Conservation (phyloP, 1,140 invertebrate species). For the Euwallacea similis region DNA sequence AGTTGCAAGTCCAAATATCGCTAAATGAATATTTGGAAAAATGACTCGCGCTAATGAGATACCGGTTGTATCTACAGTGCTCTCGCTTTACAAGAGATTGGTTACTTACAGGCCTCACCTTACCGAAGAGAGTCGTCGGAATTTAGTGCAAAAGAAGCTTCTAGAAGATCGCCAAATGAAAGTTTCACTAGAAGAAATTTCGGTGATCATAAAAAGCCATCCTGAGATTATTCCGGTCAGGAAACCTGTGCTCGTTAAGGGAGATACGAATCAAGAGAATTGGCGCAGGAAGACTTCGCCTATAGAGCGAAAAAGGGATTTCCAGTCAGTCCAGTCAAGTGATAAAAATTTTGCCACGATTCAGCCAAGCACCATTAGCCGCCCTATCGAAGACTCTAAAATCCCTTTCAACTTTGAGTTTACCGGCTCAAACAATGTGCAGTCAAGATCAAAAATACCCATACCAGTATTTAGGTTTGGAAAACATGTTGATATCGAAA, state of each 20-base stretch:
- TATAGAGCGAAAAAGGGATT: conserved; percentile 8
- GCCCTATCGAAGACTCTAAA: neutral
- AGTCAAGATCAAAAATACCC: neutral
- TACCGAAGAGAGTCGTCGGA: neutral
- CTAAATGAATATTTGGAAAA: neutral
- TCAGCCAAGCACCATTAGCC: neutral
- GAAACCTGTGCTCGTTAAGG: conserved; percentile 6
- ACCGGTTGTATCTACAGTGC: neutral
- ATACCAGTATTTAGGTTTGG: neutral
- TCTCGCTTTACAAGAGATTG: neutral
- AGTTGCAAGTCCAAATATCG: too few species aligned
- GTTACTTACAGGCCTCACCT: neutral
- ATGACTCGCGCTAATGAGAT: neutral
- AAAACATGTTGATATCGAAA: neutral
- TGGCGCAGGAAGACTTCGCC: neutral
- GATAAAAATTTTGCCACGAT: neutral
- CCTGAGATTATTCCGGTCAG: neutral
- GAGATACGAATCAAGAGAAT: neutral
- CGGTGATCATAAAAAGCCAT: neutral
- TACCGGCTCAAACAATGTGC: too few species aligned
- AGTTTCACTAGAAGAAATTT: neutral
- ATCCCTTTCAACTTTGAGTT: too few species aligned
- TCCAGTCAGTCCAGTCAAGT: neutral
- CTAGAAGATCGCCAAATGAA: conserved; percentile 6
- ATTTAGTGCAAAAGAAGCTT: conserved; percentile 15